Base-by-base conservation (phyloP, 2,113 vertebrate genomes). In the Chaenocephalus aceratus region DNA sequence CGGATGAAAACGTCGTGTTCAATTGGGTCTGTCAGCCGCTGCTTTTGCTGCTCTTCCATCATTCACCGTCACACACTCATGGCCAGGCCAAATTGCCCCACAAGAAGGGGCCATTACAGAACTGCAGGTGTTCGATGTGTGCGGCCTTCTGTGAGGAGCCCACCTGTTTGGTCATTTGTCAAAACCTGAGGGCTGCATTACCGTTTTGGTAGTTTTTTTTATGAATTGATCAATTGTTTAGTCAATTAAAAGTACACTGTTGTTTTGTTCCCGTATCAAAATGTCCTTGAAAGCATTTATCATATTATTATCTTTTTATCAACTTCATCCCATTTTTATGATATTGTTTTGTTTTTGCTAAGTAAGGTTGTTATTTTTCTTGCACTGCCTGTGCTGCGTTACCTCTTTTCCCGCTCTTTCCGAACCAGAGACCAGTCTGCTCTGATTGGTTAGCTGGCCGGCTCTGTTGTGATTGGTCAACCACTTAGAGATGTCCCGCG, bases 51-150 rank as follows among this genome's bases (percentile, higher is more conserved):
- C 73, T 58, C 30, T 74, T 52, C 74, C 48, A 75, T 86, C 74
- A 58, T 82, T 76, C 68, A 69, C 69, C 48, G 18, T 80, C 56
- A 80, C 71, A 79, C 49, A 13, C 54, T 72, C 60, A 48, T 63
- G 26, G 23, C 57, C 52, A 26, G 16, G 71, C 21, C 71, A 23
- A 73, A 63, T 30, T 46, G 53, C 61, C 54, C 12, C 51, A 58
- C 21, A 71, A 41, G 23, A 69, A 73, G 44, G 66, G 54, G 51
- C 62, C 26, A 48, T 49, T 49, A 54, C 12, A 18, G 45, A 4
- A 3, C 23, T 41, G 34, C 44, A 66, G 69, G 18, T 26, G 65
- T 26, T 60, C 15, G 14, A 48, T 48, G 52, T 46, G 21, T 8
- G 1, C 62, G 49, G 77, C 69, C 41, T 2, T 54, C 14, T 62